Conservation (phyloP, 2,797 vertebrate species). For the Cryptoblepharus egeriae region DNA sequence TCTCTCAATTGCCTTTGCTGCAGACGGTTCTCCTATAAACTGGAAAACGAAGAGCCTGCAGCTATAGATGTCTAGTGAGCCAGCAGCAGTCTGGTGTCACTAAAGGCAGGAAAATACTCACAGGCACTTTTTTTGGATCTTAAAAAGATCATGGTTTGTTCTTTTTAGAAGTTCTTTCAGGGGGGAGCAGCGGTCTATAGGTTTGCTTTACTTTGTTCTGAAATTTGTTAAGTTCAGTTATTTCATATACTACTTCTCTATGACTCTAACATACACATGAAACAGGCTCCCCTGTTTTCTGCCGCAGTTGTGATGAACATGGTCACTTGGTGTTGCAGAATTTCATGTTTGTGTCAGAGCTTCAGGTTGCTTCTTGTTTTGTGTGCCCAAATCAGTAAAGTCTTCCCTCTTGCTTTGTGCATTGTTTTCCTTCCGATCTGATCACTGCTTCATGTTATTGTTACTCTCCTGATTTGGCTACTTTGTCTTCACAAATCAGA, state of each 20-base stretch:
- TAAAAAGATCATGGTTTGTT: slow-evolving; percentile 51
- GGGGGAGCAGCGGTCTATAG: slow-evolving; percentile 35
- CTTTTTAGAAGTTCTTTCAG: slow-evolving; percentile 48
- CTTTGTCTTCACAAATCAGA: slow-evolving; percentile 64
- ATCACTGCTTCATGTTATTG: slow-evolving; percentile 56
- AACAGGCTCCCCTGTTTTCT: not conserved
- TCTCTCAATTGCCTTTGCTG: slow-evolving; percentile 82
- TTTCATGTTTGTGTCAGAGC: not conserved
- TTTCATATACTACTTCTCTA: not conserved
- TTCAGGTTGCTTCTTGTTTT: not conserved
- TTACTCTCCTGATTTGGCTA: slow-evolving; percentile 57
- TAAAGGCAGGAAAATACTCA: slow-evolving; percentile 48
- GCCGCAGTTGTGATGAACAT: not conserved
- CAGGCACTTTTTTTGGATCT: slow-evolving; percentile 50
- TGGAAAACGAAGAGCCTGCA: slow-evolving; percentile 77
- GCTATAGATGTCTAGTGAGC: slow-evolving; percentile 67
- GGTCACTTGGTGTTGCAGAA: not conserved
- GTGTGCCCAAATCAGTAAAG: slow-evolving; percentile 44
- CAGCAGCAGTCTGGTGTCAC: slow-evolving; percentile 56
- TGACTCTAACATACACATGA: not conserved
- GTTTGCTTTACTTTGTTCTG: slow-evolving; percentile 38
- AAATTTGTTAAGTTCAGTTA: not conserved
- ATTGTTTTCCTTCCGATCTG: slow-evolving; percentile 62
- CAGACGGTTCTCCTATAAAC: slow-evolving; percentile 79
- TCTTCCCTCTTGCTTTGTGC: slow-evolving; percentile 64